A percentile compares a stretch with the other conserved stretches of the same genome.
Evolutionary conservation across 2,797 vertebrate genomes (phyloP).

Genomic region (Gorsachius magnificus): DNA sequence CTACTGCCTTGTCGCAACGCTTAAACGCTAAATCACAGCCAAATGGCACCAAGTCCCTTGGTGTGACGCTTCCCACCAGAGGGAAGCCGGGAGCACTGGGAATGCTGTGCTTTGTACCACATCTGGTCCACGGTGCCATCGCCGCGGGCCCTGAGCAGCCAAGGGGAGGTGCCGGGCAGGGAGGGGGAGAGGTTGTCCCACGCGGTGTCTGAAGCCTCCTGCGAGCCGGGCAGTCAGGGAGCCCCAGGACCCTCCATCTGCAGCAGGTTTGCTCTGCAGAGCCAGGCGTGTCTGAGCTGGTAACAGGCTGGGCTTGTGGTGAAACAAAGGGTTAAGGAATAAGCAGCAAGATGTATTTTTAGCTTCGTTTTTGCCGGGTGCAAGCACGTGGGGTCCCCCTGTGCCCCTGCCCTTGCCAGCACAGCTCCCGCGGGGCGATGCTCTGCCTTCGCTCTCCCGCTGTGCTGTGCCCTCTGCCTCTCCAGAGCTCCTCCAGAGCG

Average conservation of each 20-base stretch:
- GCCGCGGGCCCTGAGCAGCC: fast-evolving
- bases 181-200: background rate
- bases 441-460: background rate
- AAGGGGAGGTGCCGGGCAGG: background rate
- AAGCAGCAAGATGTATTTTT: background rate
- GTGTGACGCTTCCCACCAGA: background rate
- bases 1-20: fast-evolving
- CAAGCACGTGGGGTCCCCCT: background rate
- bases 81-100: background rate
- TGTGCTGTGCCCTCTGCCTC: background rate
- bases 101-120: background rate
- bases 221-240: background rate
- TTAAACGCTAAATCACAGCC: background rate
- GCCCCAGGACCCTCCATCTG: background rate
- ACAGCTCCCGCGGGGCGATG: background rate
- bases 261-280: background rate
- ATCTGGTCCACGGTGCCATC: fast-evolving
- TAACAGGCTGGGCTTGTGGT: background rate
- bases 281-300: background rate
- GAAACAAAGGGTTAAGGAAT: background rate
- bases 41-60: fast-evolving
- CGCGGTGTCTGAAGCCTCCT: background rate
- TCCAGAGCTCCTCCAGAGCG: background rate
- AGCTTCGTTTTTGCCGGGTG: background rate
- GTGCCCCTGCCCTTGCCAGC: background rate